These are phyloP conservation scores for Drosophila nikananu DNA, from an alignment of 1,140 invertebrate species.

Conservation along the genomic window DNA sequence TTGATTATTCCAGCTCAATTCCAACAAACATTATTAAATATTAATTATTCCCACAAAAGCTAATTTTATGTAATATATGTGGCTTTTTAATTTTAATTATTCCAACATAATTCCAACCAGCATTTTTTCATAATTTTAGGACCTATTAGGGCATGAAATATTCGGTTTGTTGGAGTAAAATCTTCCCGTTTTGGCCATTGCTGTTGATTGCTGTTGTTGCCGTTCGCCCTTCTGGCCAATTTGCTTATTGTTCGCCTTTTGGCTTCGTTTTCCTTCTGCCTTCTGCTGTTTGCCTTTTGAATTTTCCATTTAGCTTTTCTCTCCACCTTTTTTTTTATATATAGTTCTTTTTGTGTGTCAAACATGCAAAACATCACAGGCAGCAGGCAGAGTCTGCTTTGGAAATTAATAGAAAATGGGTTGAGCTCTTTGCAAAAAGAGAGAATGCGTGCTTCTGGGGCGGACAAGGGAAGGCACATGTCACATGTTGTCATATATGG, in stretches of 20 bases:
- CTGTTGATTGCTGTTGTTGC: constrained; percentile 42
- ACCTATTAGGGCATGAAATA: background rate
- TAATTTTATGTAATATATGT: background rate
- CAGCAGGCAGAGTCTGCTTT: constrained; percentile 21
- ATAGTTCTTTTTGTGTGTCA: constrained; percentile 24
- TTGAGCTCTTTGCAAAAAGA: background rate
- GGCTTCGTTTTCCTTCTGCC: constrained; percentile 35
- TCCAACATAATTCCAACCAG: background rate
- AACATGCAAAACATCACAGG: constrained; percentile 45
- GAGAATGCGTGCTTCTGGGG: constrained; percentile 24
- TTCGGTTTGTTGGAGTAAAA: constrained; percentile 4
- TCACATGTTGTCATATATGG: constrained; percentile 38
- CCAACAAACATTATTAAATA: background rate
- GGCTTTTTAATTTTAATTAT: background rate
- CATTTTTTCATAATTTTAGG: background rate
- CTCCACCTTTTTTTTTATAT: background rate
- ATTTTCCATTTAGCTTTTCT: constrained; percentile 13
- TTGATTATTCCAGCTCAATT: background rate
- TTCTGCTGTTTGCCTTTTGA: constrained; percentile 20
- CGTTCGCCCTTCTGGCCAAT: constrained; percentile 55
- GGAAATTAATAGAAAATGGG: constrained; percentile 47
- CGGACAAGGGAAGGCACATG: background rate
- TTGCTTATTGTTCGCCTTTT: constrained; percentile 69
- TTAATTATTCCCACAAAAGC: background rate
- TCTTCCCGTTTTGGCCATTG: constrained; percentile 13